These are phyloP conservation scores for Lordiphosa clarofinis DNA, from an alignment of 1,140 invertebrate species.

Conservation along the genomic window DNA sequence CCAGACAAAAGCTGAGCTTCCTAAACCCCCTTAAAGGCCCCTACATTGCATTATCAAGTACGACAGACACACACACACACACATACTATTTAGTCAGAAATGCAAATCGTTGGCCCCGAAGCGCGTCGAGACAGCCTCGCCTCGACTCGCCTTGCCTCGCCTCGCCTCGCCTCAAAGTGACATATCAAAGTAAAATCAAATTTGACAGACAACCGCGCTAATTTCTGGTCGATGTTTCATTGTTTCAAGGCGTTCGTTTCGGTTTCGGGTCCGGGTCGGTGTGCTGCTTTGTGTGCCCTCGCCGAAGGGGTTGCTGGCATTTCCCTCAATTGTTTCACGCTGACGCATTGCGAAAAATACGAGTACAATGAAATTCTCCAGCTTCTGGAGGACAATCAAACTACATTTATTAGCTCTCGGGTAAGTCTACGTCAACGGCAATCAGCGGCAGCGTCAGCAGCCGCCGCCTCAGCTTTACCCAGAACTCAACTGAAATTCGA, in stretches of 20 bases:
- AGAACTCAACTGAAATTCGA: constrained; percentile 57
- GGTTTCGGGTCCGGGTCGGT: constrained; percentile 10
- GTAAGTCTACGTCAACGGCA: constrained; percentile 5
- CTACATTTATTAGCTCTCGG: constrained; percentile 68
- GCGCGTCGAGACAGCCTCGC: constrained; percentile 4
- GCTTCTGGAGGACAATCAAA: constrained; percentile 34
- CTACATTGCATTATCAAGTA: background rate
- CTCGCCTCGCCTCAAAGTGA: constrained; percentile 27
- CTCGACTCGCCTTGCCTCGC: background rate
- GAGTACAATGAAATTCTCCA: constrained; percentile 14
- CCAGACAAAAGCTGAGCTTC: constrained; percentile 16
- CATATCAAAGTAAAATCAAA: constrained; percentile 75
- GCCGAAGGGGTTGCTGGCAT: constrained; percentile 19
- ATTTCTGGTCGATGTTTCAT: constrained; percentile 75
- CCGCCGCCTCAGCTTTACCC: constrained; percentile 37
- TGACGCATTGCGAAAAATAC: constrained; percentile 55
- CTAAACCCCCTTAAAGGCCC: constrained; percentile 9
- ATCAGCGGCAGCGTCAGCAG: constrained; percentile 24
- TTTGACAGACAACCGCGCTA: constrained; percentile 78
- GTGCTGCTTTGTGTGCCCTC: constrained; percentile 12
- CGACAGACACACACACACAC: background rate
- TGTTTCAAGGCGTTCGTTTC: constrained; percentile 71
- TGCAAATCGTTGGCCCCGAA: constrained; percentile 51
- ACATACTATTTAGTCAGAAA: constrained; percentile 24
- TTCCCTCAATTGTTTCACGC: constrained; percentile 56